Conservation (phyloP, 1,140 invertebrate genomes). For the Pogonomyrmex barbatus region DNA sequence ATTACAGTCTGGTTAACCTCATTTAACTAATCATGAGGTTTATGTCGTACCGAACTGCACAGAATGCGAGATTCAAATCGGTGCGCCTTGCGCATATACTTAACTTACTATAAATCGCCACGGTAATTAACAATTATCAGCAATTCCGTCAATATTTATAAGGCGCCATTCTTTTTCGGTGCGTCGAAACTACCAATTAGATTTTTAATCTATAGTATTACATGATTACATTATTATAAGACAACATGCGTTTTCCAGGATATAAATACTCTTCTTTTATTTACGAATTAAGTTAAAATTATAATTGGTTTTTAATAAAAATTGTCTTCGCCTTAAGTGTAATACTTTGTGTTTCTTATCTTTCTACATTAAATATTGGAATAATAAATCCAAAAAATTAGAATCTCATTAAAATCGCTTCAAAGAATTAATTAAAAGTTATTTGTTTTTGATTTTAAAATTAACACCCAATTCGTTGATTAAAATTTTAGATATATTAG, state of each 20-base stretch:
- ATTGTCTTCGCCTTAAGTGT: background rate
- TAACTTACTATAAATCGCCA: conserved; percentile 14
- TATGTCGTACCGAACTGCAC: conserved; percentile 3
- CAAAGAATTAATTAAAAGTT: background rate
- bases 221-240: background rate
- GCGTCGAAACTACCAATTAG: background rate
- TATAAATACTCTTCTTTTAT: background rate
- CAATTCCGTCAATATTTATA: background rate
- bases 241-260: background rate
- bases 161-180: background rate
- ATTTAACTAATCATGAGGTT: conserved; percentile 57
- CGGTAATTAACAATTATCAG: conserved; percentile 22
- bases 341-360: background rate
- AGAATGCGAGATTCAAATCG: conserved; percentile 36
- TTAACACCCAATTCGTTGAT: background rate
- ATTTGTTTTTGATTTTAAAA: background rate
- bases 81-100: conserved; percentile 41
- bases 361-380: background rate
- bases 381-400: background rate
- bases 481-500: background rate
- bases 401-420: background rate
- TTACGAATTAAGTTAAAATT: background rate
- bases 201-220: background rate
- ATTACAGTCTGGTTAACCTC: conserved; percentile 64
- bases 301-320: background rate